Percentiles rank a stretch among this genome's conserved stretches.
phyloP scores from a whole-genome alignment of 2,888 invertebrate genomes.

The Tetranychus piercei region DNA sequence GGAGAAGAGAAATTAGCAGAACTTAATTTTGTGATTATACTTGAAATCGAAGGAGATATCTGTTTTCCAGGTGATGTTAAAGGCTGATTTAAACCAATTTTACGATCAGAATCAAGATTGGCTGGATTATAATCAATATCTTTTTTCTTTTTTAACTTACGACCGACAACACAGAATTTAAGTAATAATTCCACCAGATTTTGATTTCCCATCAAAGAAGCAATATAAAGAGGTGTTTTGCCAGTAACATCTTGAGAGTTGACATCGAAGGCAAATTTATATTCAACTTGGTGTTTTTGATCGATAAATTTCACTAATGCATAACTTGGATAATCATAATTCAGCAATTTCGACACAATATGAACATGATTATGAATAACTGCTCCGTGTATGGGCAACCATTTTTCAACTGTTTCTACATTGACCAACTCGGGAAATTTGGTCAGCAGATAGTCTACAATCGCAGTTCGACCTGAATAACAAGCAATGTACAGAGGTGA shows the following conservation, averaged over 20 bases:
- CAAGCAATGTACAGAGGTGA: conserved; percentile 78
- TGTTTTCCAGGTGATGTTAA: neutral
- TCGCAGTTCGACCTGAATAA: conserved; percentile 60
- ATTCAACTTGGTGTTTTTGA: conserved; percentile 54
- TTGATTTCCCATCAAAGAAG: conserved; percentile 61
- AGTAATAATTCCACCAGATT: conserved; percentile 57
- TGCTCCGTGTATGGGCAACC: conserved; percentile 80
- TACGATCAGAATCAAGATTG: conserved; percentile 2
- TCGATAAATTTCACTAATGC: conserved; percentile 46
- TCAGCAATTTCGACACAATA: conserved; percentile 55
- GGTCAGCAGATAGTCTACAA: conserved; percentile 48
- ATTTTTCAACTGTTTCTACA: conserved; percentile 72
- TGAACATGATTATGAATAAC: conserved; percentile 66
- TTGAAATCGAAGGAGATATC: neutral
- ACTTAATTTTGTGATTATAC: neutral
- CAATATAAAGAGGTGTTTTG: conserved; percentile 73
- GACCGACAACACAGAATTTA: conserved; percentile 46
- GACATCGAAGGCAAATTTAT: conserved; percentile 71
- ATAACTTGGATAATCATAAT: conserved; percentile 56
- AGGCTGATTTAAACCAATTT: neutral
- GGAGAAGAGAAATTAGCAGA: neutral
- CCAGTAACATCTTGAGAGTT: conserved; percentile 75
- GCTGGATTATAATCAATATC: neutral
- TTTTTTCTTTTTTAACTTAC: neutral
- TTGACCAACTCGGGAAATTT: conserved; percentile 65